A percentile compares a stretch with the other conserved stretches of the same genome.
Conservation (phyloP, 2,113 vertebrate genomes). For the Chloropsis cyanopogon region DNA sequence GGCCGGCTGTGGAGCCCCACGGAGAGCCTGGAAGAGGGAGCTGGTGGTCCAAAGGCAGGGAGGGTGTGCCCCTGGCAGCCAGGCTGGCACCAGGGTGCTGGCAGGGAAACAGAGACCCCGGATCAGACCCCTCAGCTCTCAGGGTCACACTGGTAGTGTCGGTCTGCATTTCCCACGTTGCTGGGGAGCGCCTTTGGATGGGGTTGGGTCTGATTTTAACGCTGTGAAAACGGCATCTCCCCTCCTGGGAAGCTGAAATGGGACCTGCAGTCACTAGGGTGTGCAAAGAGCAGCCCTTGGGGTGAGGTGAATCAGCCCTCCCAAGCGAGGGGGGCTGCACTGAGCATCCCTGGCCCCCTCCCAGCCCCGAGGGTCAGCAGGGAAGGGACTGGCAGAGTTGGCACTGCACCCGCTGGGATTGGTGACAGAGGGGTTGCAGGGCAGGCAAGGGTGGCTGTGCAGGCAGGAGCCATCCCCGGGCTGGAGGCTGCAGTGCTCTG, state of each 20-base stretch:
- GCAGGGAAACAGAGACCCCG: fast-evolving
- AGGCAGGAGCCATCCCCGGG: not conserved
- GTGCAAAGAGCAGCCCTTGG: not conserved
- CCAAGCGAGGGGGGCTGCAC: fast-evolving
- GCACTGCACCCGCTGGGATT: not conserved
- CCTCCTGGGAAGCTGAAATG: fast-evolving
- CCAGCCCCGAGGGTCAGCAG: not conserved
- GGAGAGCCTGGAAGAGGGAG: not conserved
- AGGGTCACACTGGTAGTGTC: not conserved
- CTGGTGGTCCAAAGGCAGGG: not conserved
- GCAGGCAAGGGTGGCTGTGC: not conserved
- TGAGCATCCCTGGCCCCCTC: not conserved
- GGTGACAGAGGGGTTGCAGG: not conserved
- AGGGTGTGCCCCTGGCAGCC: not conserved
- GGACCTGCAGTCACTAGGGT: not conserved
- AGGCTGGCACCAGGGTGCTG: not conserved
- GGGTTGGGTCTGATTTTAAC: not conserved
- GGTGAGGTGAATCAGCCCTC: not conserved
- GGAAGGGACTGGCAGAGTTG: not conserved
- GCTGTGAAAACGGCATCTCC: not conserved
- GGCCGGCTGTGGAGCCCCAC: not conserved
- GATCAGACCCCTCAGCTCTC: not conserved
- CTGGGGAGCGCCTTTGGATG: not conserved
- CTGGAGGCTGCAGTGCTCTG: conserved; percentile 19
- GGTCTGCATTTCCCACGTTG: fast-evolving